Evolutionary conservation across 2,113 vertebrate genomes (phyloP).

Genomic region (Atlantisia rogersi): DNA sequence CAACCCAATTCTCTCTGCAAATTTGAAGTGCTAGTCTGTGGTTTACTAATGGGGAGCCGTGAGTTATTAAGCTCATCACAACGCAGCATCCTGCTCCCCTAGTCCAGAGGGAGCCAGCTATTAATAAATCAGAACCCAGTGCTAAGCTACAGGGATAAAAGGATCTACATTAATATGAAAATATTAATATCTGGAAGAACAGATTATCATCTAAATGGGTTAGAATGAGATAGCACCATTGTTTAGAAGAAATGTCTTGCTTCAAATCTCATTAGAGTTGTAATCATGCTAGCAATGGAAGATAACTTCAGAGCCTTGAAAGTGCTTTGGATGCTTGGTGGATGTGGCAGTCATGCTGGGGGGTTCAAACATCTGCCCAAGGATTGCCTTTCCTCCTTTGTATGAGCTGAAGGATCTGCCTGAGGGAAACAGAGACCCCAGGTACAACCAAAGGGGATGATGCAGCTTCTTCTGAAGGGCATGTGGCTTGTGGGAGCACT

Average conservation of each 20-base stretch:
- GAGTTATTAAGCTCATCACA: conserved; percentile 30
- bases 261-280: conserved; percentile 42
- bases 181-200: conserved; percentile 22
- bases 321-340: neutral
- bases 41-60: conserved; percentile 41
- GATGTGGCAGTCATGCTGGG: neutral
- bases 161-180: conserved; percentile 46
- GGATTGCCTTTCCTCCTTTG: neutral
- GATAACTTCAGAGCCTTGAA: neutral
- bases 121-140: conserved; percentile 54
- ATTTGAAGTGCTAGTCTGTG: neutral
- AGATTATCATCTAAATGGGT: conserved; percentile 35
- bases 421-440: neutral
- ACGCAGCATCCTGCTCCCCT: neutral
- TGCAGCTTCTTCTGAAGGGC: neutral
- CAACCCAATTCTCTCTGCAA: neutral
- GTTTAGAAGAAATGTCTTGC: conserved; percentile 28
- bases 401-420: neutral
- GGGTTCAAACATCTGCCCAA: neutral
- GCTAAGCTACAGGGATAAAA: conserved; percentile 32
- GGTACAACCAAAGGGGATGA: neutral
- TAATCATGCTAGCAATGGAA: neutral
- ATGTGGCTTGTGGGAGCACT: fast-evolving
- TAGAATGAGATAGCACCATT: conserved; percentile 31
- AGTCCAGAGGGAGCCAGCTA: conserved; percentile 33